A percentile compares a stretch with the other conserved stretches of the same genome.
Evolutionary conservation across 53 echinoderm and acorn worm species (phyloP).

Genomic region (Astropecten irregularis): DNA sequence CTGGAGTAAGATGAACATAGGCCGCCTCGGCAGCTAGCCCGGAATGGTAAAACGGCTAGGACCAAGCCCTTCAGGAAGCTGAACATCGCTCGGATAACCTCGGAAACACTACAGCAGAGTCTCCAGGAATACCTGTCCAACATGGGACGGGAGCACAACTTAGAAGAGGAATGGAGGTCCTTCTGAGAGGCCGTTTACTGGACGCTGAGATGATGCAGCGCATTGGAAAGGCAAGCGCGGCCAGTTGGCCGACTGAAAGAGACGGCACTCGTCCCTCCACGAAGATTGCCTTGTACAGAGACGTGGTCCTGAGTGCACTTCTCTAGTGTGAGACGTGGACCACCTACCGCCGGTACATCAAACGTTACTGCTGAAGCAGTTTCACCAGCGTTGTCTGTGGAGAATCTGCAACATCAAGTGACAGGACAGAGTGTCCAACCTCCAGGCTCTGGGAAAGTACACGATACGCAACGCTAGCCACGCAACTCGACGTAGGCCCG

Average conservation of each 20-base stretch:
- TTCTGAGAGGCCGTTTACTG: not conserved
- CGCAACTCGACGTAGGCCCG: too few relatives aligned
- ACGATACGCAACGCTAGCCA: too few relatives aligned
- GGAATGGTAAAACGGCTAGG: too few relatives aligned
- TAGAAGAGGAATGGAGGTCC: too few relatives aligned
- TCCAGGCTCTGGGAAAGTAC: conserved; percentile 51
- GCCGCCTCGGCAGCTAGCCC: too few relatives aligned
- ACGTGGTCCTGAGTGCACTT: conserved; percentile 14
- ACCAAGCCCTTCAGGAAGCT: too few relatives aligned
- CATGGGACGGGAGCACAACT: too few relatives aligned
- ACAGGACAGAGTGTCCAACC: conserved; percentile 59
- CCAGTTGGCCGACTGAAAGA: not conserved
- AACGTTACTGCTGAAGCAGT: not conserved
- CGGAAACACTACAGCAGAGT: too few relatives aligned
- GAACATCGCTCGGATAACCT: too few relatives aligned
- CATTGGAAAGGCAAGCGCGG: not conserved
- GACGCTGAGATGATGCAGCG: not conserved
- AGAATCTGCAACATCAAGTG: conserved; percentile 21
- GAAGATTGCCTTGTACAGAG: conserved; percentile 17
- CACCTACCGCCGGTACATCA: not conserved
- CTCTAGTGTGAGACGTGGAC: conserved; percentile 37
- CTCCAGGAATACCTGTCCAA: too few relatives aligned
- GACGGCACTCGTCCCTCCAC: not conserved
- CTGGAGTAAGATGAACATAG: too few relatives aligned
- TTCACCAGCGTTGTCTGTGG: conserved; percentile 36